Conservation (phyloP, 2,797 vertebrate species). For the Cuniculus paca region DNA sequence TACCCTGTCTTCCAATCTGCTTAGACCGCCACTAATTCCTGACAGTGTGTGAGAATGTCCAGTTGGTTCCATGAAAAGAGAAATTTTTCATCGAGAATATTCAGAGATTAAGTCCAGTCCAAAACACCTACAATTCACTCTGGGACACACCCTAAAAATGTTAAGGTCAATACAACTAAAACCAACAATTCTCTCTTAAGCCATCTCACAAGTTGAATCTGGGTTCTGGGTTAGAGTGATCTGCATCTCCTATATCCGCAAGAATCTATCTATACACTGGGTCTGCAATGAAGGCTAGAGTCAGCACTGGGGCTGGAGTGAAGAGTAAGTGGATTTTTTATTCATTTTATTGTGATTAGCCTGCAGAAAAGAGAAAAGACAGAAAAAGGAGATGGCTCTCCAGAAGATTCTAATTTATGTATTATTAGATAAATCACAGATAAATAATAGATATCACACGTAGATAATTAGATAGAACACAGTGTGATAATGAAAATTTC, state of each 20-base stretch:
- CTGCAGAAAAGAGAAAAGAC: background rate
- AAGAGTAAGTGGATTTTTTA: background rate
- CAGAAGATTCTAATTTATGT: conserved; percentile 34
- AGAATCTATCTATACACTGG: background rate
- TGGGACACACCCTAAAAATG: background rate
- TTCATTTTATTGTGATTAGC: background rate
- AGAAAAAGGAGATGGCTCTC: background rate
- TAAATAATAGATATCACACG: too few relatives aligned
- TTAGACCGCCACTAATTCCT: background rate
- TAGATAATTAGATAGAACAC: background rate
- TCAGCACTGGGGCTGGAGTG: background rate
- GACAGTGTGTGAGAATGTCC: background rate
- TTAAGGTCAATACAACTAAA: background rate
- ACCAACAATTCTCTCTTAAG: background rate
- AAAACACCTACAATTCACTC: background rate
- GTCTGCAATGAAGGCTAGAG: background rate
- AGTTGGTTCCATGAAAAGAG: background rate
- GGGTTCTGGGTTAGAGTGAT: background rate
- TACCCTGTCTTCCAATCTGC: background rate
- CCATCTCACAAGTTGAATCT: background rate
- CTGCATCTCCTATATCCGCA: too few relatives aligned
- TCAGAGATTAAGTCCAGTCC: background rate
- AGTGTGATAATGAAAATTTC: conserved; percentile 11
- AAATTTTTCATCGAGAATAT: background rate
- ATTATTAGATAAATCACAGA: too few relatives aligned